A percentile compares a stretch with the other conserved stretches of the same genome.
Conservation (phyloP, 2,888 invertebrate species). For the Ceriagrion tenellum region DNA sequence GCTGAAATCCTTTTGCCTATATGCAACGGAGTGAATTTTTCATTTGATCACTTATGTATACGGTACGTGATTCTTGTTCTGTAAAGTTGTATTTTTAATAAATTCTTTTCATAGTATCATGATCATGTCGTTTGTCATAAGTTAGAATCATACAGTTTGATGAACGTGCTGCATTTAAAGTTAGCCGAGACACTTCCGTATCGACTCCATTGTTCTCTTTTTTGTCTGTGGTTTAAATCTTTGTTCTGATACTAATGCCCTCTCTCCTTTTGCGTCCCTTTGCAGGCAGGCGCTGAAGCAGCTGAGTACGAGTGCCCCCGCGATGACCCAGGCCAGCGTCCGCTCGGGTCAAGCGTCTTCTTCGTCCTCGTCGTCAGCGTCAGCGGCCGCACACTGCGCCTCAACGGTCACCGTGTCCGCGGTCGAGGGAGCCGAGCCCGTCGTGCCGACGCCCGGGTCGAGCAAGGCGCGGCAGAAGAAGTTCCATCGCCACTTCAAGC, state of each 20-base stretch:
- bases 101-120: too few species aligned
- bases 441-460: constrained; percentile 79
- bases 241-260: background rate
- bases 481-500: constrained; percentile 92
- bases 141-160: too few species aligned
- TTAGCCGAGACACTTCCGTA: too few species aligned
- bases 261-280: constrained; percentile 36
- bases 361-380: constrained; percentile 75
- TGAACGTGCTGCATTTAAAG: too few species aligned
- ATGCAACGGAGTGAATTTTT: too few species aligned
- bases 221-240: too few species aligned
- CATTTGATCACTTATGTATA: too few species aligned
- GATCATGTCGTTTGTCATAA: too few species aligned
- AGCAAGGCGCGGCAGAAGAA: constrained; percentile 91
- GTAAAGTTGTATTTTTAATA: too few species aligned
- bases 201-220: too few species aligned
- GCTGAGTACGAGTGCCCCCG: constrained; percentile 78
- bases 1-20: too few species aligned
- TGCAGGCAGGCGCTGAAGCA: constrained; percentile 77
- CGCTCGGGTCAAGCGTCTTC: constrained; percentile 76
- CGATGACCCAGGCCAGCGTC: constrained; percentile 76
- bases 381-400: constrained; percentile 77
- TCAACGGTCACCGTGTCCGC: constrained; percentile 77
- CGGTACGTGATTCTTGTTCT: too few species aligned
- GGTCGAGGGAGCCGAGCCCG: constrained; percentile 74